Evolutionary conservation across 2,797 vertebrate species (phyloP).

Genomic region (Pogonophryne albipinna): DNA sequence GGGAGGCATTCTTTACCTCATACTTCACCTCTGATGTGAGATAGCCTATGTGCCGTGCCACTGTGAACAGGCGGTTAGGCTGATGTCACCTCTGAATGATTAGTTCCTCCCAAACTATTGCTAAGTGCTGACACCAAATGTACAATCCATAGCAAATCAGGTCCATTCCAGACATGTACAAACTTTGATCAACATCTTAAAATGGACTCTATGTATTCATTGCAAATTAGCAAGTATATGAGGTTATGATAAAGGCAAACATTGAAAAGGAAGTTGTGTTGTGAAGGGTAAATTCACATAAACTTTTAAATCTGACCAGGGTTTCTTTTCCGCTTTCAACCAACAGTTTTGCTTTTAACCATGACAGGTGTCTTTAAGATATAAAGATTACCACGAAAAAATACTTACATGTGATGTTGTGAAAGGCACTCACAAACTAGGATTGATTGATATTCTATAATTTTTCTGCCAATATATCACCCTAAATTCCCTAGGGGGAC

Average conservation of each 20-base stretch:
- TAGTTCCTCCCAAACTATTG: background rate
- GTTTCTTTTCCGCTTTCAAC: background rate
- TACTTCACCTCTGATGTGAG: slow-evolving; percentile 26
- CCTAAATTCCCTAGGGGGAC: slow-evolving; percentile 11
- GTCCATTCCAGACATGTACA: background rate
- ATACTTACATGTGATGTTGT: background rate
- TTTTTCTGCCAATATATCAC: slow-evolving; percentile 16
- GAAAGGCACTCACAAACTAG: background rate
- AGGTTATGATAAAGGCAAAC: background rate
- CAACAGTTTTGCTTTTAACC: slow-evolving; percentile 4
- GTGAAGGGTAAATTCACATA: background rate
- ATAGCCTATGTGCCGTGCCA: background rate
- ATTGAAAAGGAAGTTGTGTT: background rate
- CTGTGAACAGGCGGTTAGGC: background rate
- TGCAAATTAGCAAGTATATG: slow-evolving; percentile 3
- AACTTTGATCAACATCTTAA: background rate
- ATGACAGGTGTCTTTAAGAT: background rate
- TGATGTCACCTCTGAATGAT: background rate
- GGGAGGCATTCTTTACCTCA: slow-evolving; percentile 41
- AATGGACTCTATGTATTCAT: background rate
- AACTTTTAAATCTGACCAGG: background rate
- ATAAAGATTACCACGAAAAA: background rate
- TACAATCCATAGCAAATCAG: background rate
- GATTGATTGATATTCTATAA: slow-evolving; percentile 13
- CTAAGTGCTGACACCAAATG: background rate